A percentile compares a stretch with the other conserved stretches of the same genome.
phyloP scores from a whole-genome alignment of 1,140 invertebrate species.

The Drosophila kohkoa region DNA sequence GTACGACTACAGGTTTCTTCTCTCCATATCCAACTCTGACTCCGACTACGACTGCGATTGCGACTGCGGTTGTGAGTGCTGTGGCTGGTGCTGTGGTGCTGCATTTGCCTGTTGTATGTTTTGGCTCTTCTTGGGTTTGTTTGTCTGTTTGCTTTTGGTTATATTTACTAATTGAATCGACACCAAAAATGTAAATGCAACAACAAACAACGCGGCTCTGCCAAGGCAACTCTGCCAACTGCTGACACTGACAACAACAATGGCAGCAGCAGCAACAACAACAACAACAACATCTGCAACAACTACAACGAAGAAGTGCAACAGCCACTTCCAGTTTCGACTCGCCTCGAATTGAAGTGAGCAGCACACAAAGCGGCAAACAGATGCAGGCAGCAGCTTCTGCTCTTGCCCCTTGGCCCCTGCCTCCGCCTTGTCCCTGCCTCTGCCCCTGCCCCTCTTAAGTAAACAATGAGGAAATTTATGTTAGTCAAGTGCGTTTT shows the following conservation, averaged over 20 bases:
- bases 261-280: conserved; percentile 33
- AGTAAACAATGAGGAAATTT: conserved; percentile 82
- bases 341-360: conserved; percentile 36
- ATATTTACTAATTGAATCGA: conserved; percentile 85
- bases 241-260: conserved; percentile 63
- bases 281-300: conserved; percentile 27
- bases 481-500: conserved; percentile 83
- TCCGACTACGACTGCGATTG: background rate
- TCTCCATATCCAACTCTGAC: conserved; percentile 30
- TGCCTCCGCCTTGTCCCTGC: background rate
- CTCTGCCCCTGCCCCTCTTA: conserved; percentile 28
- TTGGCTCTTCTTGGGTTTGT: conserved; percentile 48
- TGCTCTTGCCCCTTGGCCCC: conserved; percentile 1
- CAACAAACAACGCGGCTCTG: conserved; percentile 65
- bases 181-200: conserved; percentile 84
- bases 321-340: conserved; percentile 64
- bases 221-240: conserved; percentile 26
- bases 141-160: conserved; percentile 82
- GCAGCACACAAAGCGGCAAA: conserved; percentile 1
- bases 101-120: conserved; percentile 19
- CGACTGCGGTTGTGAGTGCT: background rate
- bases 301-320: conserved; percentile 22
- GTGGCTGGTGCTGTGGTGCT: background rate
- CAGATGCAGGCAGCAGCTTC: conserved; percentile 20
- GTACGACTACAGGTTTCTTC: conserved; percentile 68